Conservation (phyloP, 2,113 vertebrate genomes). For the Sinocyclocheilus anshuiensis region DNA sequence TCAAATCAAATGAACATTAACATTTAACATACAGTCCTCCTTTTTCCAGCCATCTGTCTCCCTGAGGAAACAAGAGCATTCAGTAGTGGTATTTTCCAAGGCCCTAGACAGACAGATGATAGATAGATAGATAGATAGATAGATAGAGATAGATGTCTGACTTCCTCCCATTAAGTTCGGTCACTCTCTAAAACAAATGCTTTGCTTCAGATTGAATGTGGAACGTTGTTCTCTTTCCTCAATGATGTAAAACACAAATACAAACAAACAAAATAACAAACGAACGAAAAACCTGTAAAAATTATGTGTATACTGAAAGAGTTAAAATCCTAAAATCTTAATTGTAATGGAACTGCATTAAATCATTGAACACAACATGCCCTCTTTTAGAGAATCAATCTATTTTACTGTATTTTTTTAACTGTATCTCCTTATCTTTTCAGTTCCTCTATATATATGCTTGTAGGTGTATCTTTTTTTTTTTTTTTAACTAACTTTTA, state of each 20-base stretch:
- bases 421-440: not conserved
- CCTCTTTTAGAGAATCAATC: constrained; percentile 1
- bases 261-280: constrained; percentile 2
- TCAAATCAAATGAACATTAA: constrained; percentile 29
- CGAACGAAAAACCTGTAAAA: not conserved
- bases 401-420: not conserved
- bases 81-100: constrained; percentile 54
- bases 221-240: not conserved
- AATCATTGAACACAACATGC: not conserved
- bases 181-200: constrained; percentile 1
- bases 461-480: not conserved
- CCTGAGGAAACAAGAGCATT: constrained; percentile 23
- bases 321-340: not conserved
- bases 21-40: constrained; percentile 15
- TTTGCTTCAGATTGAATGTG: not conserved
- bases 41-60: constrained; percentile 17
- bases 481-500: not conserved
- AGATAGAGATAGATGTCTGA: not conserved
- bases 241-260: not conserved
- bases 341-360: not conserved
- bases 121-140: not conserved
- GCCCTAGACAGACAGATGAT: constrained; percentile 33
- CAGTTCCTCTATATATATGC: not conserved
- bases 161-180: not conserved
- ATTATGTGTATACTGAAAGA: not conserved